These are phyloP conservation scores for Holacanthus passer DNA, from an alignment of 2,113 vertebrate species.

Conservation along the genomic window DNA sequence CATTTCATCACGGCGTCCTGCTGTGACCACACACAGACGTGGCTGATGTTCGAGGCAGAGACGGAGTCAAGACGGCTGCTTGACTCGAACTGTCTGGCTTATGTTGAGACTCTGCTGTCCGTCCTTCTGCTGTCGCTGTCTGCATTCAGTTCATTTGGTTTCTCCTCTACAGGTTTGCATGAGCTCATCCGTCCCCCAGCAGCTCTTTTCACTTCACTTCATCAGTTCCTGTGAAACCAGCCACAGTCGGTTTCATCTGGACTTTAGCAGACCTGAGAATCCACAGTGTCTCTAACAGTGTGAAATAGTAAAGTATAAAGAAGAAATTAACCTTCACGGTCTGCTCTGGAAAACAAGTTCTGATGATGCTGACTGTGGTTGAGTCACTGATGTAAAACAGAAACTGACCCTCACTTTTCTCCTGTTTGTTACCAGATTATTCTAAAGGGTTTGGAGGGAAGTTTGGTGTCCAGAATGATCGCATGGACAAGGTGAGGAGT, in stretches of 20 bases:
- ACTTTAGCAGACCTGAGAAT: neutral
- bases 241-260: conserved; percentile 42
- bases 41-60: conserved; percentile 24
- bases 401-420: neutral
- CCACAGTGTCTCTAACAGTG: no score
- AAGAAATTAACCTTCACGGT: neutral
- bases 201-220: neutral
- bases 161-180: conserved; percentile 62
- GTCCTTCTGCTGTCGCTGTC: neutral
- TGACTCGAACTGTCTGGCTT: conserved; percentile 1
- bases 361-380: conserved; percentile 24
- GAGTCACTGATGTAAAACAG: neutral
- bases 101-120: neutral
- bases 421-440: conserved; percentile 86
- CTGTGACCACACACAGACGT: neutral
- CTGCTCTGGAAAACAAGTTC: neutral
- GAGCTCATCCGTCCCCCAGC: conserved; percentile 36
- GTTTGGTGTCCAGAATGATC: conserved; percentile 94
- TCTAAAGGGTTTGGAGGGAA: conserved; percentile 96
- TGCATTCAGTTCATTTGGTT: neutral
- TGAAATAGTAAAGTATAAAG: neutral
- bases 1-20: neutral
- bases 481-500: conserved; percentile 94
- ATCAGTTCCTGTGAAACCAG: neutral
- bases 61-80: conserved; percentile 35